Evolutionary conservation across 1,140 invertebrate genomes (phyloP).

Genomic region (Daktulosphaira vitifoliae): DNA sequence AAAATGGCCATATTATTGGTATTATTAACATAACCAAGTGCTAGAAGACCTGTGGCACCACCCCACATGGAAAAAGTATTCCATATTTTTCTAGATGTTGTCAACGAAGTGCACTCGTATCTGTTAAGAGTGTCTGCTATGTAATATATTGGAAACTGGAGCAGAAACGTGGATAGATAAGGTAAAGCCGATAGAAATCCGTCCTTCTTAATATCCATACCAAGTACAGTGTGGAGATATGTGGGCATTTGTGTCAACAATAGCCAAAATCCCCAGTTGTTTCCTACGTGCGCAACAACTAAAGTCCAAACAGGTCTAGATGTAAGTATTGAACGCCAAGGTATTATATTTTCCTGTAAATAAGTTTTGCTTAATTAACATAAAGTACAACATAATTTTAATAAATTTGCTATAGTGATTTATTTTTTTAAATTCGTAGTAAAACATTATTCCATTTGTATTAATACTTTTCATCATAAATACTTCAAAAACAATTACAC

Average conservation of each 20-base stretch:
- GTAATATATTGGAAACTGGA: conserved; percentile 43
- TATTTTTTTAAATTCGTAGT: too few species aligned
- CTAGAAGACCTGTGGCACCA: conserved; percentile 44
- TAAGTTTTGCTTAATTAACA: too few species aligned
- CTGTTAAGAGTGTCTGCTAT: conserved; percentile 44
- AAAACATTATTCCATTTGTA: too few species aligned
- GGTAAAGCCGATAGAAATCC: conserved; percentile 70
- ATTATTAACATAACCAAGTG: conserved; percentile 40
- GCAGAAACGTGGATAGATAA: conserved; percentile 54
- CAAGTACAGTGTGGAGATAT: conserved; percentile 73
- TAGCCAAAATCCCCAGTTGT: conserved; percentile 80
- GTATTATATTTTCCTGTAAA: conserved; percentile 36
- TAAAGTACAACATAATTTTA: too few species aligned
- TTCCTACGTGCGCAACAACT: conserved; percentile 51
- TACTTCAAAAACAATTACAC: too few species aligned
- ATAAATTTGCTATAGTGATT: too few species aligned
- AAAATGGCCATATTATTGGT: conserved; percentile 42
- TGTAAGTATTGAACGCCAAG: conserved; percentile 41
- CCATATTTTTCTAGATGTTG: conserved; percentile 44
- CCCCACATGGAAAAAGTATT: conserved; percentile 46
- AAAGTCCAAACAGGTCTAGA: conserved; percentile 50
- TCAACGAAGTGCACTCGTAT: conserved; percentile 39
- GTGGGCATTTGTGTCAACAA: conserved; percentile 82
- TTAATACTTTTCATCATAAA: too few species aligned
- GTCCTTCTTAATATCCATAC: conserved; percentile 60